A percentile compares a stretch with the other conserved stretches of the same genome.
Evolutionary conservation across 2,113 vertebrate species (phyloP).

Genomic region (Pseudopipra pipra): DNA sequence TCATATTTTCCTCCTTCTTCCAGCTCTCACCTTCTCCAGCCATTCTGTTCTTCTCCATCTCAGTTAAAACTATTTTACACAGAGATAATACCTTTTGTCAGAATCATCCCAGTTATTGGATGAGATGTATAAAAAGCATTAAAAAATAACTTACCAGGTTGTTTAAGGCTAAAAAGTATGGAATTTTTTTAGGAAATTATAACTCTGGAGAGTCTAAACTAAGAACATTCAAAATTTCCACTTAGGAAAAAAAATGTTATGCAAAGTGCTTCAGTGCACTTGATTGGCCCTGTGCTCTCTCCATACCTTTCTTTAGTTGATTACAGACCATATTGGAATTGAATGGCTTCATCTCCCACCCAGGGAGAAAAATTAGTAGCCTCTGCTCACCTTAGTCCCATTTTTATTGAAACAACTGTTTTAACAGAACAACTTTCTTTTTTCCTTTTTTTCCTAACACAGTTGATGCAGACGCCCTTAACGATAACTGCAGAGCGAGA

Average conservation of each 20-base stretch:
- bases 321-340: neutral
- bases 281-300: neutral
- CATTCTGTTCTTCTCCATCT: neutral
- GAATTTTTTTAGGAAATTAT: neutral
- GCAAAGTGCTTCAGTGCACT: neutral
- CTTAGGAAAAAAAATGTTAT: neutral
- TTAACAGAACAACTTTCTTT: neutral
- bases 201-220: neutral
- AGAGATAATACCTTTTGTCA: neutral
- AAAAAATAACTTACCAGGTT: neutral
- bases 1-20: neutral
- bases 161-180: neutral
- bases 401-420: neutral
- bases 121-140: neutral
- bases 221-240: neutral
- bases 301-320: neutral
- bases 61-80: neutral
- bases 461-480: neutral
- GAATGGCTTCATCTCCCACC: neutral
- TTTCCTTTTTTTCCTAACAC: neutral
- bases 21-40: neutral
- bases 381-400: neutral
- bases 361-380: neutral
- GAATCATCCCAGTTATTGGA: neutral
- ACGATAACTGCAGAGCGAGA: neutral